Evolutionary conservation across 2,888 invertebrate genomes (phyloP), one percentile per base, ranked within the genome.

Genomic region (Taphrorychus bicolor): DNA sequence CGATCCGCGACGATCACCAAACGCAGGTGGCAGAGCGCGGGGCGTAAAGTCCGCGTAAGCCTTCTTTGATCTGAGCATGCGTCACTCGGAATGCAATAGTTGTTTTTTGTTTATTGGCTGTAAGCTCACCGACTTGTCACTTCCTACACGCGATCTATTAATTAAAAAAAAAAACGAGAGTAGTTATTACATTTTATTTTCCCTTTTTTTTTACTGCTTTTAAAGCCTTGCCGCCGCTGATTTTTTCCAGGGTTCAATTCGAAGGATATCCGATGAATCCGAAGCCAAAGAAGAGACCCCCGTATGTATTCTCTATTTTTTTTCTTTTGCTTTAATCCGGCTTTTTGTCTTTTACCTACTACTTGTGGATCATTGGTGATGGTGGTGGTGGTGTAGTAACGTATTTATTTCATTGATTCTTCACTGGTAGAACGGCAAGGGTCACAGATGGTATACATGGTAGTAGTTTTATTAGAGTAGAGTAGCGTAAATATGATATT

Each of bases 21-120:
- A 76, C 87, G 87, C 78, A 87, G 87, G 78, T 90, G 91, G 89
- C 88, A 86, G 79, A 86, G 81, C 72, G 89, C 89, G 81, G 88
- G 90, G 80, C 89, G 90, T 78, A 91, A 88, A 88, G 89, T 90
- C 82, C 88, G 89, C 86, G 91, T 91, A 90, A 90, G 91, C 73
- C n/a, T n/a, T n/a, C 32, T 32, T 32, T 11, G 11, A 11, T 21
- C 1, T 51, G 22, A 51, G 22, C 5, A 51, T 17, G 18, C 18
- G 22, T n/a, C n/a, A n/a, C n/a, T n/a, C n/a, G n/a, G n/a, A n/a
- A n/a, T n/a, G n/a, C n/a, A n/a, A n/a, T n/a, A n/a, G n/a, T n/a
- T n/a, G n/a, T n/a, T n/a, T n/a, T n/a, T n/a, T n/a, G n/a, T n/a
- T n/a, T n/a, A n/a, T n/a, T n/a, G n/a, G n/a, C n/a, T n/a, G n/a